phyloP scores from a whole-genome alignment of 2,797 vertebrate genomes.

The Lepus oiostolus region DNA sequence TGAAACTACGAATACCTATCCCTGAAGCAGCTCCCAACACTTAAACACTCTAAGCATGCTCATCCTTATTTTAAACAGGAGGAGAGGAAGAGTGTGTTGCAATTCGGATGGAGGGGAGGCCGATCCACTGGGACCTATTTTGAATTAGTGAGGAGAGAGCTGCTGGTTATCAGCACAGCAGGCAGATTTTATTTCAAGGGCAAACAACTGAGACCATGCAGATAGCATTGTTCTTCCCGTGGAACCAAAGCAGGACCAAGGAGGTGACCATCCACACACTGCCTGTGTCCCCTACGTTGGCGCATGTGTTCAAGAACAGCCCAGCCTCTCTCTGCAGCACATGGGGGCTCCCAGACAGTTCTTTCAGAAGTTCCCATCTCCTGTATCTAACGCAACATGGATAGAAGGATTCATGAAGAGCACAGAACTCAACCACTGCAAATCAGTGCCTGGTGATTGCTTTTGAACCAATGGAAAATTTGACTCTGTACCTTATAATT shows the following conservation, averaged over 20 bases:
- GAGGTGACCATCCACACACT: background rate
- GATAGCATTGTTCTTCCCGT: background rate
- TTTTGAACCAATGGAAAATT: constrained; percentile 60
- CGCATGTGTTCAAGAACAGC: background rate
- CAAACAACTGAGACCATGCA: constrained; percentile 52
- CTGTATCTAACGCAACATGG: background rate
- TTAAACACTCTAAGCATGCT: constrained; percentile 45
- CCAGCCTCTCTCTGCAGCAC: background rate
- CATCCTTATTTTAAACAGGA: constrained; percentile 71
- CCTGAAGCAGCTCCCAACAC: constrained; percentile 72
- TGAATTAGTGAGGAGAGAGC: constrained; percentile 71
- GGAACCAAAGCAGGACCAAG: background rate
- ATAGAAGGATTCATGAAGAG: background rate
- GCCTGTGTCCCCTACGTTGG: rapidly evolving
- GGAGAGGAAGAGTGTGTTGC: constrained; percentile 62
- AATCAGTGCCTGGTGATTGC: background rate
- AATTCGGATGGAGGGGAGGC: constrained; percentile 62
- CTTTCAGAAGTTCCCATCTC: background rate
- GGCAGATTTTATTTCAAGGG: constrained; percentile 67
- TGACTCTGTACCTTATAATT: constrained; percentile 54
- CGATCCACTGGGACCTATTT: constrained; percentile 59
- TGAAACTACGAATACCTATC: constrained; percentile 73
- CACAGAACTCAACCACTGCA: background rate
- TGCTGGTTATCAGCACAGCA: background rate
- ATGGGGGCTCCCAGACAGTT: background rate